phyloP scores from a whole-genome alignment of 2,888 invertebrate genomes.

The Megaustenia siamemsis region DNA sequence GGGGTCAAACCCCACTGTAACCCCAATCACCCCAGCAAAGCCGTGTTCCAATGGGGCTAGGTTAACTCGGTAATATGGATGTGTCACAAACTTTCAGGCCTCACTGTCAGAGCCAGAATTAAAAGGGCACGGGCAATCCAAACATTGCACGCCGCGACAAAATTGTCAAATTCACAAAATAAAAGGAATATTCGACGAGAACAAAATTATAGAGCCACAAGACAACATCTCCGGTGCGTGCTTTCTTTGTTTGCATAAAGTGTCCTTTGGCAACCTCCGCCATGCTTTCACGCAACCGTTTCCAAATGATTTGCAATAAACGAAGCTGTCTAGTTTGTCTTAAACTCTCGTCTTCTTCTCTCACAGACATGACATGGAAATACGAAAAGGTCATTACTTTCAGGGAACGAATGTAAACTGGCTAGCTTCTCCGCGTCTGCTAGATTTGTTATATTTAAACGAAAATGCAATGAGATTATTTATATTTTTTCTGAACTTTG shows the following conservation, averaged over 20 bases:
- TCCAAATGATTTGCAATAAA: conserved; percentile 13
- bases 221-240: neutral
- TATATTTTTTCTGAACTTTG: too few relatives aligned
- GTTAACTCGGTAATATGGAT: conserved; percentile 60
- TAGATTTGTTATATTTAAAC: too few relatives aligned
- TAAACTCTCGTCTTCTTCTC: neutral
- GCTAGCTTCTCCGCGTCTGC: conserved; percentile 10
- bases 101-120: conserved; percentile 53
- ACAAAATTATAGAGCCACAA: neutral
- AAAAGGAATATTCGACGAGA: neutral
- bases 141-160: neutral
- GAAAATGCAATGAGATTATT: too few relatives aligned
- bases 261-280: neutral
- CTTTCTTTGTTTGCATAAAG: neutral
- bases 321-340: neutral
- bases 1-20: conserved; percentile 45
- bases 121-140: conserved; percentile 54
- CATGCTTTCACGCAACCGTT: neutral
- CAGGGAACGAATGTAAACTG: conserved; percentile 16
- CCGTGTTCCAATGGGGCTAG: conserved; percentile 26
- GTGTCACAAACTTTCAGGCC: conserved; percentile 47
- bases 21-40: conserved; percentile 44
- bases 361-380: conserved; percentile 33
- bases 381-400: conserved; percentile 40
- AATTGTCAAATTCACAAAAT: neutral